A percentile compares a stretch with the other conserved stretches of the same genome.
Evolutionary conservation across 2,113 vertebrate genomes (phyloP).

Genomic region (Mungos mungo): DNA sequence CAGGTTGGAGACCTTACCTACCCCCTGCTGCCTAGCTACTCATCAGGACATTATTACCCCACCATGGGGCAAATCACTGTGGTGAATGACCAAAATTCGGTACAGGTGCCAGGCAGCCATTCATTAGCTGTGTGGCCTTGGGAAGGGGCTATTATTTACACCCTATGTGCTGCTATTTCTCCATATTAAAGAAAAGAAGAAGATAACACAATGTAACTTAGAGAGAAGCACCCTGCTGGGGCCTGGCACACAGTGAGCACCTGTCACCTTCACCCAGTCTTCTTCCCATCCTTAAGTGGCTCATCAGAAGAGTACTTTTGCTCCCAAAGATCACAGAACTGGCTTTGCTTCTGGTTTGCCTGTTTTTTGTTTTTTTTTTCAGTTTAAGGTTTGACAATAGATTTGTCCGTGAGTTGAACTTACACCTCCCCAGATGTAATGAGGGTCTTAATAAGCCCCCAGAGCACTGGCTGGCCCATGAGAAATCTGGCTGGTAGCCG

Average conservation of each 20-base stretch:
- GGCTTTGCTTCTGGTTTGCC: background rate
- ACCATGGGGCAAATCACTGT: background rate
- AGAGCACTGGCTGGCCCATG: background rate
- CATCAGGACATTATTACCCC: background rate
- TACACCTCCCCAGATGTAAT: background rate
- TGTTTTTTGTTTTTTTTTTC: background rate
- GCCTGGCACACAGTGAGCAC: background rate
- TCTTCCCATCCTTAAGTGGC: no score
- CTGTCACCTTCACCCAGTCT: background rate
- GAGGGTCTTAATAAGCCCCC: conserved; percentile 26
- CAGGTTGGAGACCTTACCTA: background rate
- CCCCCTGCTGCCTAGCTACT: background rate
- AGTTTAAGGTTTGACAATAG: background rate
- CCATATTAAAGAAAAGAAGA: background rate
- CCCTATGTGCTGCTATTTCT: background rate
- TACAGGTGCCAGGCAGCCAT: no score
- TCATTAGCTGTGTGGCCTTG: background rate
- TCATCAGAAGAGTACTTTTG: background rate
- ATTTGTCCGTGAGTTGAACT: background rate
- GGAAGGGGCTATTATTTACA: background rate
- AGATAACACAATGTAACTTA: background rate
- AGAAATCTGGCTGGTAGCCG: background rate
- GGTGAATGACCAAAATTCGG: background rate
- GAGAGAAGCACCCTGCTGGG: background rate
- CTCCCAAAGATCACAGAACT: background rate